A percentile compares a stretch with the other conserved stretches of the same genome.
phyloP scores from a whole-genome alignment of 2,113 vertebrate species.

The Mastomys coucha region DNA sequence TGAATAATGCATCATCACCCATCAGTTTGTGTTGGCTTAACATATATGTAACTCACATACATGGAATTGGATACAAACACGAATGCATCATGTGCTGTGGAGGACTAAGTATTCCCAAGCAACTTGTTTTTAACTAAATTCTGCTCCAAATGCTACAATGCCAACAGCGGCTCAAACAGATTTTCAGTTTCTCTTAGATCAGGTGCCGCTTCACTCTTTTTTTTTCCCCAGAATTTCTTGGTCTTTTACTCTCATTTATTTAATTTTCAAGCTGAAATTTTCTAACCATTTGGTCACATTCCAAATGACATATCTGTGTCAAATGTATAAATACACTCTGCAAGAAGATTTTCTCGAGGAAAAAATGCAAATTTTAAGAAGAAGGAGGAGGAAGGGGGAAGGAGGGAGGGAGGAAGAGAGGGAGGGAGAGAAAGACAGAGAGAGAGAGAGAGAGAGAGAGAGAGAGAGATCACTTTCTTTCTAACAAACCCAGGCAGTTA shows the following conservation, averaged over 20 bases:
- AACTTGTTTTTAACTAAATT: neutral
- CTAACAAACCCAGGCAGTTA: neutral
- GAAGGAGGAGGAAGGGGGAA: no score
- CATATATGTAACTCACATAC: neutral
- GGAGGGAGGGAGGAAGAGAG: neutral
- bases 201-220: neutral
- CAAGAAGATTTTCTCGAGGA: conserved; percentile 20
- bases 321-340: conserved; percentile 22
- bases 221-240: neutral
- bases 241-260: conserved; percentile 17
- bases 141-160: neutral
- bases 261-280: conserved; percentile 8
- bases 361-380: neutral
- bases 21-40: neutral
- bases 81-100: neutral
- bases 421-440: fast-evolving
- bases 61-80: neutral
- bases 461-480: neutral
- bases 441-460: neutral
- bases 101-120: neutral
- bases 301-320: neutral
- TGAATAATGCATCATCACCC: conserved; percentile 1
- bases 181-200: neutral
- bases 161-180: neutral
- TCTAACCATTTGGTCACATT: conserved; percentile 6